Evolutionary conservation across 2,888 invertebrate species (phyloP).

Genomic region (Agrilus biguttatus): DNA sequence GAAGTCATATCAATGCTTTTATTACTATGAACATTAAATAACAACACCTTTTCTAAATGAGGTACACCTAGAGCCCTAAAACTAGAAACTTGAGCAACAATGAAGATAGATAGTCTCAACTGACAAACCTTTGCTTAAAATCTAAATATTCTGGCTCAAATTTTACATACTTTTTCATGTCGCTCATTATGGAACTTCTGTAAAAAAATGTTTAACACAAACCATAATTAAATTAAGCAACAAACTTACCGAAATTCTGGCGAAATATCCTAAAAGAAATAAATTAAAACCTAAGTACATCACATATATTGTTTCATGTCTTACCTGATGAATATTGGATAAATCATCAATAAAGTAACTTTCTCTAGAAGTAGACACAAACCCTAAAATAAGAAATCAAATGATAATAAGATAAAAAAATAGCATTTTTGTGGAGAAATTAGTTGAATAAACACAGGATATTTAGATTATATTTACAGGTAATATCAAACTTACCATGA

Average conservation of each 20-base stretch:
- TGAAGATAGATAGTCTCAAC: conserved; percentile 11
- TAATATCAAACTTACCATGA: conserved; percentile 50
- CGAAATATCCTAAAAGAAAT: conserved; percentile 25
- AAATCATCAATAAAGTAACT: conserved; percentile 53
- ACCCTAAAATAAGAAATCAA: conserved; percentile 37
- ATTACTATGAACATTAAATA: conserved; percentile 76
- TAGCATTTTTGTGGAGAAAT: conserved; percentile 28
- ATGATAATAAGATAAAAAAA: conserved; percentile 5
- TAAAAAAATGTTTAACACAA: background rate
- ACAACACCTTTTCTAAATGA: conserved; percentile 69
- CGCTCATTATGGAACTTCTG: conserved; percentile 12
- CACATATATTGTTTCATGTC: conserved; percentile 4
- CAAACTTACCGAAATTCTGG: conserved; percentile 22
- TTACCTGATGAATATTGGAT: conserved; percentile 40
- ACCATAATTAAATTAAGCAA: background rate
- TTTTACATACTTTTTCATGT: conserved; percentile 33
- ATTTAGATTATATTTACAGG: conserved; percentile 20
- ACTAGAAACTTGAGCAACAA: conserved; percentile 11
- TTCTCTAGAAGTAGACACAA: conserved; percentile 56
- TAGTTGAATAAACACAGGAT: conserved; percentile 24
- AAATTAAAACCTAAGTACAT: background rate
- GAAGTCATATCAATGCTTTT: conserved; percentile 83
- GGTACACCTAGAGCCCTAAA: conserved; percentile 75
- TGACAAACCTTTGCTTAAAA: conserved; percentile 50
- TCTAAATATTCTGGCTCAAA: conserved; percentile 55